Percentiles rank a stretch among this genome's conserved stretches.
phyloP scores from a whole-genome alignment of 2,113 vertebrate genomes.

The Oncorhynchus nerka region DNA sequence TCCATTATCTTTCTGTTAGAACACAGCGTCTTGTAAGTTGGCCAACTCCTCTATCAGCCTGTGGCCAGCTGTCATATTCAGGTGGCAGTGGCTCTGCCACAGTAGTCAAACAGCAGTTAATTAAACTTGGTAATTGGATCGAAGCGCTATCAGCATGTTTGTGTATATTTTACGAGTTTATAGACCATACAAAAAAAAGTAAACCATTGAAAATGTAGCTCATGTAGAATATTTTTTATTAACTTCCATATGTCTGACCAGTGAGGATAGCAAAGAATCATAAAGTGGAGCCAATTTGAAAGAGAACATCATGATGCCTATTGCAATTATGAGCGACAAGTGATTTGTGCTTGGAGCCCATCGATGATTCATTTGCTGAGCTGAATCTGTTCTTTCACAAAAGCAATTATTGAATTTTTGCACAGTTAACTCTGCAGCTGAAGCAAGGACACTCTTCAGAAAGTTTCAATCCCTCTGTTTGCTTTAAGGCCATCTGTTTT shows the following conservation, averaged over 20 bases:
- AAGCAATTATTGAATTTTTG: neutral
- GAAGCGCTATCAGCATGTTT: slow-evolving; percentile 27
- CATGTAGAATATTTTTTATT: slow-evolving; percentile 1
- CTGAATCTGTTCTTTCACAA: neutral
- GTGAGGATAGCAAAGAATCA: slow-evolving; percentile 8
- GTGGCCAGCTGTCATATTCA: slow-evolving; percentile 34
- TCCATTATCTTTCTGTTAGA: neutral
- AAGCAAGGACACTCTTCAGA: neutral
- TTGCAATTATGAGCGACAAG: neutral
- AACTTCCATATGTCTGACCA: slow-evolving; percentile 28
- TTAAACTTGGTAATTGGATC: slow-evolving; percentile 42
- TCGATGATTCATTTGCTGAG: neutral
- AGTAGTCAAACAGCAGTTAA: slow-evolving; percentile 49
- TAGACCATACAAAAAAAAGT: slow-evolving; percentile 14
- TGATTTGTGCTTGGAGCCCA: neutral
- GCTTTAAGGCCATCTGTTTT: neutral
- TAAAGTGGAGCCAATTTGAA: slow-evolving; percentile 3
- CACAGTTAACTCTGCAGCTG: neutral
- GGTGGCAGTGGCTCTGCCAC: slow-evolving; percentile 17
- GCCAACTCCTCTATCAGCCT: slow-evolving; percentile 10
- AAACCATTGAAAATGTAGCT: slow-evolving; percentile 17
- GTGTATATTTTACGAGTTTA: slow-evolving; percentile 15
- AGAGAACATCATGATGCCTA: slow-evolving; percentile 1
- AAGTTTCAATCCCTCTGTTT: neutral
- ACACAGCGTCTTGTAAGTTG: neutral